These are phyloP conservation scores for Lasaia peninsularis DNA, from an alignment of 1,140 invertebrate genomes.

Conservation along the genomic window DNA sequence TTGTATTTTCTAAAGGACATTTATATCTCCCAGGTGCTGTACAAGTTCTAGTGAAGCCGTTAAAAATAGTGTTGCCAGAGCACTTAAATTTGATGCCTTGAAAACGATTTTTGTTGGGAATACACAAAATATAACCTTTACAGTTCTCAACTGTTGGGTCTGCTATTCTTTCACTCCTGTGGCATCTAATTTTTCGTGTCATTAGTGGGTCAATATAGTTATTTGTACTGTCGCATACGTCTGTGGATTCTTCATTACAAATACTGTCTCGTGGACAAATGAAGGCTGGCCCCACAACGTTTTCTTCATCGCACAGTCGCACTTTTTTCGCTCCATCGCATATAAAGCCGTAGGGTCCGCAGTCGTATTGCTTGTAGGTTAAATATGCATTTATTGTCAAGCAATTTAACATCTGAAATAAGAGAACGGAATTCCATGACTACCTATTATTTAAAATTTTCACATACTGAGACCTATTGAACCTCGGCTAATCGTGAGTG, in stretches of 20 bases:
- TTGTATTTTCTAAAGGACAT: constrained; percentile 45
- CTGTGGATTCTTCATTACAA: constrained; percentile 59
- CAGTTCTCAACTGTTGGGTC: constrained; percentile 58
- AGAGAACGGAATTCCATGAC: not conserved
- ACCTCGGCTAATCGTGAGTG: no score
- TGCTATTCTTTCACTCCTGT: constrained; percentile 54
- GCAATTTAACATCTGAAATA: constrained; percentile 27
- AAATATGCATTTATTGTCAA: constrained; percentile 19
- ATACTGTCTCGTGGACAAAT: constrained; percentile 53
- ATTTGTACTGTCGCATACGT: constrained; percentile 52
- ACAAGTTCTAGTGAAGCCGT: constrained; percentile 56
- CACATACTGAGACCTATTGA: no score
- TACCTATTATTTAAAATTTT: no score
- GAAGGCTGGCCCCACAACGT: constrained; percentile 50
- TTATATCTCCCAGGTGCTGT: constrained; percentile 53
- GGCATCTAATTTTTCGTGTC: constrained; percentile 45
- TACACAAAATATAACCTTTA: constrained; percentile 68
- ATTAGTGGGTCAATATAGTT: constrained; percentile 50
- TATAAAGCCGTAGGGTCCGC: constrained; percentile 59
- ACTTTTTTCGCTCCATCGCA: constrained; percentile 52
- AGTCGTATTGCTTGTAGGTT: constrained; percentile 36
- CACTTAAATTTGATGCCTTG: constrained; percentile 70
- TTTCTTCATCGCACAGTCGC: constrained; percentile 52
- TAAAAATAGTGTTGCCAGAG: constrained; percentile 62
- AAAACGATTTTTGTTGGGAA: constrained; percentile 60